phyloP scores from a whole-genome alignment of 1,140 invertebrate genomes.

The Brevipalpus yothersi region DNA sequence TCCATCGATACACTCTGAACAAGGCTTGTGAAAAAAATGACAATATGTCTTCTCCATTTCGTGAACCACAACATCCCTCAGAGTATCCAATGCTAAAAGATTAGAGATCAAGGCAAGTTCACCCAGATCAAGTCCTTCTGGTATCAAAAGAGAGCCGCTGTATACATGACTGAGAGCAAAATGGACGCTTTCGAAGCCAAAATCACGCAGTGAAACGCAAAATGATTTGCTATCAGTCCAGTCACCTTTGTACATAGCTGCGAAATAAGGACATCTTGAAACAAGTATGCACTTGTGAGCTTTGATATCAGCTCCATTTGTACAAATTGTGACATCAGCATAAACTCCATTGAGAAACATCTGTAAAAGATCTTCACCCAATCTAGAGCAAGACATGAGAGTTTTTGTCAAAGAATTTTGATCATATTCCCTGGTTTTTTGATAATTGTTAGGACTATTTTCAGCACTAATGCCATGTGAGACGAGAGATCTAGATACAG shows the following conservation, averaged over 20 bases:
- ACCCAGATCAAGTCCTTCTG: slow-evolving; percentile 52
- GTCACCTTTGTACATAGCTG: slow-evolving; percentile 47
- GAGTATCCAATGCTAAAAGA: slow-evolving; percentile 57
- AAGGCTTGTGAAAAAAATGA: slow-evolving; percentile 69
- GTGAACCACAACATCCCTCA: slow-evolving; percentile 66
- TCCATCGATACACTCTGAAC: slow-evolving; percentile 42
- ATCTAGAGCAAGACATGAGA: slow-evolving; percentile 28
- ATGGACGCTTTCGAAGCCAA: slow-evolving; percentile 53
- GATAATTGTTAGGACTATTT: not conserved
- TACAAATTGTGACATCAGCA: slow-evolving; percentile 40
- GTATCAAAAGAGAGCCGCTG: slow-evolving; percentile 56
- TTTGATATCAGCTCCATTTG: slow-evolving; percentile 44
- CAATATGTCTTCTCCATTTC: slow-evolving; percentile 66
- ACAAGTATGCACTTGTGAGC: slow-evolving; percentile 70
- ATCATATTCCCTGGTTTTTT: not conserved
- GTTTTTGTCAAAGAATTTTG: not conserved
- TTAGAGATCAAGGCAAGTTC: slow-evolving; percentile 62
- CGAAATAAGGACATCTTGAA: slow-evolving; percentile 69
- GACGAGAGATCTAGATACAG: not conserved
- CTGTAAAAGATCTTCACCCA: slow-evolving; percentile 56
- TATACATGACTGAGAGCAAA: slow-evolving; percentile 77
- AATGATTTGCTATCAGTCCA: slow-evolving; percentile 52
- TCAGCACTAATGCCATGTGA: too few species aligned
- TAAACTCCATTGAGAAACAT: slow-evolving; percentile 73
- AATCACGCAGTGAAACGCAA: slow-evolving; percentile 52